Base-by-base conservation (phyloP, 2,797 vertebrate species). In the Anguilla obscura region DNA sequence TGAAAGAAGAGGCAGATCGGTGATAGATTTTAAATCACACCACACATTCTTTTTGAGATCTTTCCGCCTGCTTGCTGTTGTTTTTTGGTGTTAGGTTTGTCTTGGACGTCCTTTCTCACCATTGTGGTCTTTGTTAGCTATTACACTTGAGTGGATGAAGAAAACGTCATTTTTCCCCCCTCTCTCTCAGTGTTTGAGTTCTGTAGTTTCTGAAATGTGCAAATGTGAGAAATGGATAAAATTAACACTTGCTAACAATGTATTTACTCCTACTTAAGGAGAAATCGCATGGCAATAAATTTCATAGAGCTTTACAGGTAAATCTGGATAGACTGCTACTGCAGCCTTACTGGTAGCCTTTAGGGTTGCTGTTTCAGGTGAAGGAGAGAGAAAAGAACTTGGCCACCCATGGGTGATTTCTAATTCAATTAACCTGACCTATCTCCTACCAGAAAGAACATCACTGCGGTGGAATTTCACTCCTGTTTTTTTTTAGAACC, bases 1-100 rank as follows among this genome's bases (percentile, higher is more conserved):
- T 82, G 79, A 21, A 50, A 76, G 18, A n/a, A 48, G 40, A 48
- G 74, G 79, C 58, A 40, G 1, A 24, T 45, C 45, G 58, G 66
- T 76, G 85, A 89, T 87, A 40, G 83, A 24, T 85, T 88, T 54
- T 7, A 87, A 84, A 86, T 79, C 79, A 79, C 86, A 85, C 36
- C 16, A 74, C 30, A 14, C 63, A 66, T 24, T 66, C 21, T n/a
- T 18, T 36, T 14, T 79, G 14, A 79, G 36, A 79, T 79, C 33
- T 36, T 18, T 79, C 14, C 54, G 33, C 80, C 69, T 88, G 74
- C 88, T 56, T 83, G 85, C 27, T 40, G 24, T 74, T 33, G 27
- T 71, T 30, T 12, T 71, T 40, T 40, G 74, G 74, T 79, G 30
- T 79, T 24, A 82, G 24, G 45, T n/a, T 21, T n/a, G 40, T 9